These are phyloP conservation scores for Nomada goodeniana DNA, from an alignment of 2,888 invertebrate species.

Conservation along the genomic window DNA sequence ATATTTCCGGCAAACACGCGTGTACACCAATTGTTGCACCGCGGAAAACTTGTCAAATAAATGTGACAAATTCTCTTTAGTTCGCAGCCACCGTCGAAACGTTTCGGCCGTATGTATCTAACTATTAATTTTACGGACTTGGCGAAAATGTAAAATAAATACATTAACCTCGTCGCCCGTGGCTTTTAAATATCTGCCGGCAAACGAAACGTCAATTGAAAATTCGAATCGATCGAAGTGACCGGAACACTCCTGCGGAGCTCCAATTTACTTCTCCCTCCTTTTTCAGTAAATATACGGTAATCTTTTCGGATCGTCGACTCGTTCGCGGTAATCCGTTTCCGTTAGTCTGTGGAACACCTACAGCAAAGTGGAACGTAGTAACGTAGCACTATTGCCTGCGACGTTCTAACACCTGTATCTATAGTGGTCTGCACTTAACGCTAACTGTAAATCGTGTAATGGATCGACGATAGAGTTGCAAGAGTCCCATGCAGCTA, in stretches of 20 bases:
- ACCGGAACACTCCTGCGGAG: neutral
- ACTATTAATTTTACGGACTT: no score
- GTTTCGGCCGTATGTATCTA: no score
- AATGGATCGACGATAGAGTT: constrained; percentile 61
- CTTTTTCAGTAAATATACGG: neutral
- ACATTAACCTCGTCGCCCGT: neutral
- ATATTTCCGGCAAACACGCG: neutral
- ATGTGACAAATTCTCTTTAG: no score
- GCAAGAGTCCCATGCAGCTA: constrained; percentile 27
- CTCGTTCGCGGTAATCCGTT: constrained; percentile 53
- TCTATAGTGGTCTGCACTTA: constrained; percentile 71
- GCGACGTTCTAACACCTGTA: constrained; percentile 57
- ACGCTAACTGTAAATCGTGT: constrained; percentile 69
- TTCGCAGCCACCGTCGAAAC: no score
- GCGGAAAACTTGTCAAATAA: no score
- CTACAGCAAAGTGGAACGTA: constrained; percentile 39
- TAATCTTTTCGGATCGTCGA: constrained; percentile 16
- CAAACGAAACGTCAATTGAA: neutral
- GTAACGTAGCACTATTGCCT: constrained; percentile 59
- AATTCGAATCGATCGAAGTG: neutral
- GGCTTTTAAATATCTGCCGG: neutral
- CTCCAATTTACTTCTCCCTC: neutral
- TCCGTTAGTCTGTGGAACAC: constrained; percentile 51
- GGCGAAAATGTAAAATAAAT: no score
- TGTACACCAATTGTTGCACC: no score